phyloP scores from a whole-genome alignment of 2,113 vertebrate species.

The Ivindomyrus marchei region DNA sequence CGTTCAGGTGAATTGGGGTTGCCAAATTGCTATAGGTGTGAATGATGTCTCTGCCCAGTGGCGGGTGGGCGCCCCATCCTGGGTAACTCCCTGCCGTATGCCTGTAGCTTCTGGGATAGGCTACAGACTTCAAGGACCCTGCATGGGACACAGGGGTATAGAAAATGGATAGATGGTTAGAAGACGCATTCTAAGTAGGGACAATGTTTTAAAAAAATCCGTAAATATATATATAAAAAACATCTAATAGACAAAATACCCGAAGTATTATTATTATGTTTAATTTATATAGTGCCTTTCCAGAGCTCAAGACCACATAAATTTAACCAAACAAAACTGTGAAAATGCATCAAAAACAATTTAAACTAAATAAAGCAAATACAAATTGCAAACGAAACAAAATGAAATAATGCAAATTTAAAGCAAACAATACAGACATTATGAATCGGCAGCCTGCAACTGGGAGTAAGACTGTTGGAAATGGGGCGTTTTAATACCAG shows the following conservation, averaged over 20 bases:
- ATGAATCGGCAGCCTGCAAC: neutral
- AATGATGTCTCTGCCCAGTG: neutral
- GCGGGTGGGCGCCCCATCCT: neutral
- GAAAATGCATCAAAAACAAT: no score
- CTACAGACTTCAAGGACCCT: neutral
- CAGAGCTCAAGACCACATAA: neutral
- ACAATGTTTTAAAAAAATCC: neutral
- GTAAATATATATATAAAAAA: neutral
- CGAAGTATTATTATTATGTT: neutral
- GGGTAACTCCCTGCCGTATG: neutral
- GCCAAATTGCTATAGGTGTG: neutral
- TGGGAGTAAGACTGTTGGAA: neutral
- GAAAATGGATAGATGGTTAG: neutral
- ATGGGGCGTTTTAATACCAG: neutral
- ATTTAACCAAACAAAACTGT: no score
- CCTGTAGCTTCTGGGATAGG: neutral
- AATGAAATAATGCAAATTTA: neutral
- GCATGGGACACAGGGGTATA: neutral
- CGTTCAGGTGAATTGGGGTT: neutral
- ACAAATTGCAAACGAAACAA: neutral
- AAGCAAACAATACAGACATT: neutral
- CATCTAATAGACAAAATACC: no score
- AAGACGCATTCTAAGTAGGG: neutral
- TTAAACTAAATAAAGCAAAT: no score
- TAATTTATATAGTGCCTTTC: neutral